Percentiles rank a stretch among this genome's conserved stretches.
These are phyloP conservation scores for Camptogramma bilineatum DNA, from an alignment of 2,888 invertebrate genomes.

Conservation along the genomic window DNA sequence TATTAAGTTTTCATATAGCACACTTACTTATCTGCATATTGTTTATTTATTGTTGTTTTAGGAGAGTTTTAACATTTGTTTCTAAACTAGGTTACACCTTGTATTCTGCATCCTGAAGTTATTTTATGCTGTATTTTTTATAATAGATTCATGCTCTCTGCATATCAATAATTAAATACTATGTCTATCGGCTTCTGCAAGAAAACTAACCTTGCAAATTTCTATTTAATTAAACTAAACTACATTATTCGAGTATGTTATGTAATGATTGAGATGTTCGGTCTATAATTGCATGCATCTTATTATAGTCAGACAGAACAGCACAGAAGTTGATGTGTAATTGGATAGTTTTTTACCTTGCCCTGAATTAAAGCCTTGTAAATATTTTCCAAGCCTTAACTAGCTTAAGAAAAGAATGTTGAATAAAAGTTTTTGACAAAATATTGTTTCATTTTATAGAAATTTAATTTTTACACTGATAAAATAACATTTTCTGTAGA, in stretches of 20 bases:
- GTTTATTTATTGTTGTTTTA: slow-evolving; percentile 81
- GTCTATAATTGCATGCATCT: slow-evolving; percentile 52
- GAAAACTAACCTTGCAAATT: slow-evolving; percentile 4
- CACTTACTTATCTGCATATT: slow-evolving; percentile 67
- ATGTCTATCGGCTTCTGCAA: slow-evolving; percentile 13
- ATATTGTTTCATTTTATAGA: slow-evolving; percentile 63
- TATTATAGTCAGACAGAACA: slow-evolving; percentile 73
- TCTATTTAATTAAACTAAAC: slow-evolving; percentile 12
- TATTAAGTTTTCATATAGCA: slow-evolving; percentile 71
- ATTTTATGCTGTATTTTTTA: slow-evolving; percentile 49
- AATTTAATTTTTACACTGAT: not conserved
- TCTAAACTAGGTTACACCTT: slow-evolving; percentile 66
- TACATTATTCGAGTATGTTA: slow-evolving; percentile 16
- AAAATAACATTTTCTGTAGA: too few species aligned
- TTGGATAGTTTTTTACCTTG: slow-evolving; percentile 84
- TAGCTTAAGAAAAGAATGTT: slow-evolving; percentile 81
- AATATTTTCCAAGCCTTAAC: slow-evolving; percentile 84
- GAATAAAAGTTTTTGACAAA: slow-evolving; percentile 79
- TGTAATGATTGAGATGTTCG: slow-evolving; percentile 45
- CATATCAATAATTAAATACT: slow-evolving; percentile 35
- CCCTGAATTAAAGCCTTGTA: slow-evolving; percentile 83
- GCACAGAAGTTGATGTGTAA: slow-evolving; percentile 69
- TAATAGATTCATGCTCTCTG: slow-evolving; percentile 44
- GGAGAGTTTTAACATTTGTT: slow-evolving; percentile 83
- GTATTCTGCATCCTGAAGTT: slow-evolving; percentile 68